Conservation (phyloP, 2,113 vertebrate genomes). For the Pelmatolapia mariae region DNA sequence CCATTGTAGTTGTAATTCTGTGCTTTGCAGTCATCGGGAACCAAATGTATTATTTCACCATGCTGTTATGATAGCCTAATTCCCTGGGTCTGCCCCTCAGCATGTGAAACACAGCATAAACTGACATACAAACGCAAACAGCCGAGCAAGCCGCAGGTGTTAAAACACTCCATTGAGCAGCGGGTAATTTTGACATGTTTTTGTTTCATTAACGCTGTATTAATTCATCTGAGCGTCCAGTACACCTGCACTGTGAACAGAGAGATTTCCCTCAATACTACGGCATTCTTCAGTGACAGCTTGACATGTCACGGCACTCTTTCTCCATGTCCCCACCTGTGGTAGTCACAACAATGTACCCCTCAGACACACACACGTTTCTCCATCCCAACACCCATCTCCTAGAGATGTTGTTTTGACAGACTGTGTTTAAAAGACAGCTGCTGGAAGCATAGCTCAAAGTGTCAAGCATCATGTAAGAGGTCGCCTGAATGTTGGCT, state of each 20-base stretch:
- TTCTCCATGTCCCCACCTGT: conserved; percentile 66
- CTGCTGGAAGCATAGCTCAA: conserved; percentile 64
- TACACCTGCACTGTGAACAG: conserved; percentile 58
- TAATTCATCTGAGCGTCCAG: conserved; percentile 74
- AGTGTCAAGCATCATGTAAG: conserved; percentile 64
- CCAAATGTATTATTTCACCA: conserved; percentile 32
- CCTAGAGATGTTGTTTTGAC: conserved; percentile 75
- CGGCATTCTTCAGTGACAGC: conserved; percentile 68
- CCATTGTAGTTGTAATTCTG: conserved; percentile 9
- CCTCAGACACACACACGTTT: background rate
- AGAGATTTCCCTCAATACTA: conserved; percentile 23
- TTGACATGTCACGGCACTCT: conserved; percentile 58
- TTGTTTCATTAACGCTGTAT: conserved; percentile 68
- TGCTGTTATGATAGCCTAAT: conserved; percentile 34
- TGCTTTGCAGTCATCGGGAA: conserved; percentile 25
- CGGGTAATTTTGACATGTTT: conserved; percentile 71
- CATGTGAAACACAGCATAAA: conserved; percentile 15
- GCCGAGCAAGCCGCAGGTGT: conserved; percentile 47
- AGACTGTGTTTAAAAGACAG: conserved; percentile 69
- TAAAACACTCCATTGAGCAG: conserved; percentile 12
- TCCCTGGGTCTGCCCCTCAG: conserved; percentile 7
- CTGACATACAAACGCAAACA: conserved; percentile 12
- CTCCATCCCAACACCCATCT: background rate
- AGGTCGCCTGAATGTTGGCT: conserved; percentile 52
- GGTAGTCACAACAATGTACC: conserved; percentile 66